Conservation (phyloP, 2,888 invertebrate genomes). For the Teleogryllus oceanicus region DNA sequence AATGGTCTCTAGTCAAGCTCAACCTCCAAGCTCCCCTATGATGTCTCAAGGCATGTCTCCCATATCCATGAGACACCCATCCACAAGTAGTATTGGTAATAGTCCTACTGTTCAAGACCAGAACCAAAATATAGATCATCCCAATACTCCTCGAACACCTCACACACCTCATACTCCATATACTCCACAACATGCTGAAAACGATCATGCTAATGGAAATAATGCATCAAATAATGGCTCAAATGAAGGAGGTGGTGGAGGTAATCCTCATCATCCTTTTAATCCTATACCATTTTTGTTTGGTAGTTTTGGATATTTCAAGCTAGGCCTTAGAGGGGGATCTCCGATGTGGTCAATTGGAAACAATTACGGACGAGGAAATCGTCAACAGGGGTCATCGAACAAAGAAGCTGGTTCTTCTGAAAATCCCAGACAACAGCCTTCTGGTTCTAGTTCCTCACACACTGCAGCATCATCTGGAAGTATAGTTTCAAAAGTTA, state of each 20-base stretch:
- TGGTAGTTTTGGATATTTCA: conserved; percentile 57
- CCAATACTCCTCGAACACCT: conserved; percentile 53
- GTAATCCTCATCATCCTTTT: conserved; percentile 55
- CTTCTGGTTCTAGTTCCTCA: not conserved
- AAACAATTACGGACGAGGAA: conserved; percentile 28
- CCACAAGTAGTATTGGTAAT: conserved; percentile 42
- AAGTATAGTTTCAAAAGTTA: conserved; percentile 44
- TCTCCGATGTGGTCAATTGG: conserved; percentile 42
- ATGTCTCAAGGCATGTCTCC: conserved; percentile 41
- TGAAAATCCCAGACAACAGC: not conserved
- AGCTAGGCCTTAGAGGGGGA: conserved; percentile 52
- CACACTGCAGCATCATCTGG: conserved; percentile 18
- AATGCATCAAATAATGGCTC: conserved; percentile 24
- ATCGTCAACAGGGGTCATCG: conserved; percentile 19
- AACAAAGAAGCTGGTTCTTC: not conserved
- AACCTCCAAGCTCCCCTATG: conserved; percentile 47
- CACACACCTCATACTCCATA: conserved; percentile 44
- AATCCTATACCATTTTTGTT: conserved; percentile 57
- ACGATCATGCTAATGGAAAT: conserved; percentile 44
- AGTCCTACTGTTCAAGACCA: conserved; percentile 57
- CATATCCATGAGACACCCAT: conserved; percentile 43
- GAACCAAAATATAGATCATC: conserved; percentile 59
- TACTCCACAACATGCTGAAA: conserved; percentile 43
- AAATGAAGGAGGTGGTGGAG: conserved; percentile 48
- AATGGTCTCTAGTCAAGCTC: conserved; percentile 39